These are phyloP conservation scores for Steatornis caripensis DNA, from an alignment of 2,113 vertebrate genomes.

Conservation along the genomic window DNA sequence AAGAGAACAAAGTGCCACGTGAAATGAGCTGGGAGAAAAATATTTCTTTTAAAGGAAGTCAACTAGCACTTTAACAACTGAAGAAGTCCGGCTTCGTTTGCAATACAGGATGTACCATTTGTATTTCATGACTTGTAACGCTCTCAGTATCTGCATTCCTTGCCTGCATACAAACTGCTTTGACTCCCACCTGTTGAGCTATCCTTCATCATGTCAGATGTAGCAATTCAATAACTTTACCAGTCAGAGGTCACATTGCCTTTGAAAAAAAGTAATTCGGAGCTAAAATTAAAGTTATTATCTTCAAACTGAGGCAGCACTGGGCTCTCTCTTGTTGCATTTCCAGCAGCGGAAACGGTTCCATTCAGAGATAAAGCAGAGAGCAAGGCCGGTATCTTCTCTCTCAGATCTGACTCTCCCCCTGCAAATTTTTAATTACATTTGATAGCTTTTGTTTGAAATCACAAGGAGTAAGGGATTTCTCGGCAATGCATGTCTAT, in stretches of 20 bases:
- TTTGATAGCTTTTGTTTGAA: constrained; percentile 52
- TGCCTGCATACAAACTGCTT: background rate
- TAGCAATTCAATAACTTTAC: constrained; percentile 73
- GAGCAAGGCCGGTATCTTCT: constrained; percentile 49
- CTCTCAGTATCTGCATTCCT: constrained; percentile 56
- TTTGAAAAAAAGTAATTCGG: constrained; percentile 78
- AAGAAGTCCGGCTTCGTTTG: background rate
- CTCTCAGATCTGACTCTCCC: constrained; percentile 35
- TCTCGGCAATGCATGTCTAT: constrained; percentile 35
- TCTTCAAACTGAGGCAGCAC: constrained; percentile 65
- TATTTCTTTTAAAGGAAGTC: background rate
- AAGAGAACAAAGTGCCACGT: background rate
- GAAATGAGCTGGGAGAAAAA: background rate
- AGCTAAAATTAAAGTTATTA: constrained; percentile 80
- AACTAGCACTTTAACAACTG: background rate
- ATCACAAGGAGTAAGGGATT: constrained; percentile 30
- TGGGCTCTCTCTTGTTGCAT: background rate
- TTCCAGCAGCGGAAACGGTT: constrained; percentile 3
- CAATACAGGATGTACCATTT: background rate
- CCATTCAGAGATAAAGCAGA: constrained; percentile 37
- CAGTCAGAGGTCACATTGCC: constrained; percentile 77
- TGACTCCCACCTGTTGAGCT: constrained; percentile 1
- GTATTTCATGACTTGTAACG: background rate
- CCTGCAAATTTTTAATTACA: constrained; percentile 48
- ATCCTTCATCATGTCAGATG: constrained; percentile 22